Percentiles rank a stretch among this genome's conserved stretches.
Evolutionary conservation across 2,888 invertebrate species (phyloP).

Genomic region (Tetragonula carbonaria): DNA sequence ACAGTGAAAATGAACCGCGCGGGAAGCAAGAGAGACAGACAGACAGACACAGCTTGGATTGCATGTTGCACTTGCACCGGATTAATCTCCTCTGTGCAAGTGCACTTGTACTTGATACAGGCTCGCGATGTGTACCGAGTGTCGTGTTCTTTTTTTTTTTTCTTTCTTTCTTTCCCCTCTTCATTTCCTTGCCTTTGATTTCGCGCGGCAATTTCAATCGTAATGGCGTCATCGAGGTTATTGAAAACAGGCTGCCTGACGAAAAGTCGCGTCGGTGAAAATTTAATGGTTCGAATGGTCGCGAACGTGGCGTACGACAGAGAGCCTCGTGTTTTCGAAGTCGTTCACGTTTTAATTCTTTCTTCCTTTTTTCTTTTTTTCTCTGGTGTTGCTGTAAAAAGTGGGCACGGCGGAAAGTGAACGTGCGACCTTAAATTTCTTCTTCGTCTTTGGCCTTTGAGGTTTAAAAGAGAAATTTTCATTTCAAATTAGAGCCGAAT

Average conservation of each 20-base stretch:
- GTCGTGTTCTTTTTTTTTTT: neutral
- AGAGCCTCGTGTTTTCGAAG: neutral
- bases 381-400: too few relatives aligned
- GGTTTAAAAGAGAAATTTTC: too few relatives aligned
- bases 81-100: constrained; percentile 28
- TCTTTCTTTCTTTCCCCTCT: neutral
- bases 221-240: constrained; percentile 3
- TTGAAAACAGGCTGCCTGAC: neutral
- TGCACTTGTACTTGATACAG: constrained; percentile 29
- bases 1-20: neutral
- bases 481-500: too few relatives aligned
- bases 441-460: neutral
- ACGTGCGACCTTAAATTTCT: neutral
- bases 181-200: neutral
- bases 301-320: neutral
- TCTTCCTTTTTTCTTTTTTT: too few relatives aligned
- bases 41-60: constrained; percentile 6
- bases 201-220: neutral
- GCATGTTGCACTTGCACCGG: constrained; percentile 22
- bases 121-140: neutral
- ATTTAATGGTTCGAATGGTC: neutral
- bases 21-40: constrained; percentile 4
- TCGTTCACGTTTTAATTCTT: neutral
- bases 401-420: neutral
- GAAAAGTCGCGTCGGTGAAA: neutral